Base-by-base conservation (phyloP, 1,140 invertebrate genomes). In the Fragariocoptes setiger region DNA sequence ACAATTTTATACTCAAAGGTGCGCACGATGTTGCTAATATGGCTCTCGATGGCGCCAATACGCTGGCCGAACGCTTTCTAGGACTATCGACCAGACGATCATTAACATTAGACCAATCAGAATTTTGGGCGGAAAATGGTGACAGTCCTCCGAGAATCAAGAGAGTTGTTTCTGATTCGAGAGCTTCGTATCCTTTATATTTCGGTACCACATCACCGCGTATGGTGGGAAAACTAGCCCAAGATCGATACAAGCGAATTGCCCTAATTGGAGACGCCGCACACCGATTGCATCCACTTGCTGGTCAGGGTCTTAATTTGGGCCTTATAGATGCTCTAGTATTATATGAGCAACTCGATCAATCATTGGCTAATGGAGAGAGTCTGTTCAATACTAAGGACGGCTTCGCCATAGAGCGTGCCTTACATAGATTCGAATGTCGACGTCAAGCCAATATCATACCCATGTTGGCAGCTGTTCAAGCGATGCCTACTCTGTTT, bases 221-320 rank as follows among this genome's bases (percentile, higher is more conserved):
- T 2, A 14, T 48, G 35, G 39, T 46, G 4, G 38, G 39, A 35
- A 39, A 13, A 20, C 2, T 20, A 14, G 19, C 41, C n/a, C 16
- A 25, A 17, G 20, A 20, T 17, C 3, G 22, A 2, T 51, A 51
- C 38, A 44, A 61, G 13, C 44, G 42, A 8, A 37, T 42, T 19
- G 44, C 39, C 15, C 15, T 47, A 15, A 36, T 46, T 25, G 45
- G 46, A 21, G 90, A 99, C 66, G 79, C 88, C 22, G 86, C 86
- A 5, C 90, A 97, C 58, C 65, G 80, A 53, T 65, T 97, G 25
- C 88, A 97, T 63, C 90, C 90, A 0, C 55, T 95, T 39, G 90
- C 88, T 37, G 90, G 90, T 0, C 85, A 92, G 59, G 88, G 88
- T 12, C 79, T 94, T 0, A 97, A 97, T 62, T 61, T 97, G 36